Conservation (phyloP, 2,888 invertebrate genomes). For the Sepiola atlantica region DNA sequence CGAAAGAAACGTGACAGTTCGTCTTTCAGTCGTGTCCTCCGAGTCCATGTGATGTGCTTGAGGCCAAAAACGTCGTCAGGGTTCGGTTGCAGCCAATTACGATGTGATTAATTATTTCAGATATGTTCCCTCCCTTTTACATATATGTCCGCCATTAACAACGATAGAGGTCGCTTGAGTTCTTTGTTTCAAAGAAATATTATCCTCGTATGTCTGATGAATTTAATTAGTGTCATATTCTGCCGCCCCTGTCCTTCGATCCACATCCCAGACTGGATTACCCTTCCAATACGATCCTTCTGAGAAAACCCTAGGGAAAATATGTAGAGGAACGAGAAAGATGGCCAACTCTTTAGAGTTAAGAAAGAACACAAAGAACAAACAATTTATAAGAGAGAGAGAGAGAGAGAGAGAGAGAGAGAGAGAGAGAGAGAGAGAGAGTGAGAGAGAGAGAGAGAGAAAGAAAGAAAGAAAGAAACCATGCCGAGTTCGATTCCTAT, state of each 20-base stretch:
- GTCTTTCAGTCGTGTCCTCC: not conserved
- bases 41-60: not conserved
- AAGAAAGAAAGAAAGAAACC: no score
- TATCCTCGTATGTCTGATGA: not conserved
- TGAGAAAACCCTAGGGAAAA: not conserved
- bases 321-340: no score
- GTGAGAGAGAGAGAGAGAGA: no score
- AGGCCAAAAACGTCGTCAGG: conserved; percentile 11
- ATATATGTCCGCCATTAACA: not conserved
- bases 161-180: not conserved
- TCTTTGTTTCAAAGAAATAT: not conserved
- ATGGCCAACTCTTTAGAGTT: no score
- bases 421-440: no score
- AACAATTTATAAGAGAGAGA: no score
- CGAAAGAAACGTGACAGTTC: not conserved
- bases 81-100: conserved; percentile 5
- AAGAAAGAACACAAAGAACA: no score
- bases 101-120: not conserved
- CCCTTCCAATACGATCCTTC: not conserved
- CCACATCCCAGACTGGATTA: not conserved
- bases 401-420: no score
- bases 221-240: conserved; percentile 32
- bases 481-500: no score
- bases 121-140: not conserved
- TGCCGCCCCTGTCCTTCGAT: not conserved